Base-by-base conservation (phyloP, 1,140 invertebrate genomes). In the Temnothorax curvispinosus region DNA sequence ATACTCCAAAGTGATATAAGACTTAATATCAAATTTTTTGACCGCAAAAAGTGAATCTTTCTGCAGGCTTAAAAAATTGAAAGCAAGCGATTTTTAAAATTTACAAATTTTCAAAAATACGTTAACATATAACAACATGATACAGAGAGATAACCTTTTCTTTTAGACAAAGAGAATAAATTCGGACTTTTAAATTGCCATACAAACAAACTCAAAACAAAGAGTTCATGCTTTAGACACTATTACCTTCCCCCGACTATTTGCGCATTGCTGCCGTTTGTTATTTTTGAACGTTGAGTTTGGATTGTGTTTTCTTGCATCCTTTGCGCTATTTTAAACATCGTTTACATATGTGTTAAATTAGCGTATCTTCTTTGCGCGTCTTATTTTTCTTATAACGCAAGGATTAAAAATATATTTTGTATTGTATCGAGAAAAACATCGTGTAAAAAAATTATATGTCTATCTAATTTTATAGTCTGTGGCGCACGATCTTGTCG, bases 21-120 rank as follows among this genome's bases (percentile, higher is more conserved):
- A 56, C 58, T 58, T 74, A 8, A 81, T 52, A 44, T 44, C 13
- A 0, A 71, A 69, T 81, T 44, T 71, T 60, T 32, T 60, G 7
- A 27, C 35, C 27, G 41, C 41, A 54, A 54, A 54, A 54, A 35
- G 54, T 56, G 4, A 18, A 52, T 52, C 62, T 65, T 71, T 47
- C 7, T 69, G 15, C n/a, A 21, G 41, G 5, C 1, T 74, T 65
- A n/a, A 38, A 65, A 41, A 27, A 76, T 27, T 11, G 4, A 21
- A 58, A 44, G 38, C 4, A 9, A 27, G 13, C 18, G n/a, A 75
- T 75, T 75, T n/a, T 4, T 58, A 38, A 56, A 58, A 3, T 21
- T 1, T 41, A 52, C n/a, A 0, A 38, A 27, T 50, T 47, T 50
- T 71, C 47, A 8, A 27, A 47, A 1, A 71, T 71, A 47, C 27